Percentiles rank a stretch among this genome's conserved stretches.
phyloP scores from a whole-genome alignment of 35 echinoderm and acorn worm genomes.

The Ophiothrix spiculata region DNA sequence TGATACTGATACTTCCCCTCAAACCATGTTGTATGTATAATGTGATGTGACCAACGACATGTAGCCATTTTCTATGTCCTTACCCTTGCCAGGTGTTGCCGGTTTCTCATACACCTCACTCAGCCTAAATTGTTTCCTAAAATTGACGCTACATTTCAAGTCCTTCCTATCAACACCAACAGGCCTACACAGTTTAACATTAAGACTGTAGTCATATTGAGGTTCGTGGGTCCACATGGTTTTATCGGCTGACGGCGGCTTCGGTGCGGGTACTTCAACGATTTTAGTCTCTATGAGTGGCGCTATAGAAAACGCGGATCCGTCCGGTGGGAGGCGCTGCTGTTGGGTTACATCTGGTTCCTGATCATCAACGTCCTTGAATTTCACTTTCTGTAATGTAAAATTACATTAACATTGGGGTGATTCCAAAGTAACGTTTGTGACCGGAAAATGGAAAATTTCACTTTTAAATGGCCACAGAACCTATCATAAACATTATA shows the following conservation, averaged over 20 bases:
- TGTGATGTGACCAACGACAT: too few species aligned
- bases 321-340: not conserved
- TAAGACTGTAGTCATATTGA: conserved; percentile 76
- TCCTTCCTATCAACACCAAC: conserved; percentile 50
- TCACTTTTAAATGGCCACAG: too few species aligned
- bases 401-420: too few species aligned
- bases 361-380: conserved; percentile 45
- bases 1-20: too few species aligned
- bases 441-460: too few species aligned
- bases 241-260: conserved; percentile 69
- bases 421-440: too few species aligned
- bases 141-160: conserved; percentile 77
- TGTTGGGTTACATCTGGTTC: not conserved
- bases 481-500: too few species aligned
- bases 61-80: too few species aligned
- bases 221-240: conserved; percentile 89
- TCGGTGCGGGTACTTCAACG: conserved; percentile 73
- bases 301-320: not conserved
- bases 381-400: conserved; percentile 70
- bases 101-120: conserved; percentile 45
- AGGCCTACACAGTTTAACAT: conserved; percentile 73
- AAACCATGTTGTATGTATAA: too few species aligned
- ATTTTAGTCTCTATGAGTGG: conserved; percentile 32
- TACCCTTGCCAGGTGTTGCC: not conserved
- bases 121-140: conserved; percentile 66